These are phyloP conservation scores for Etheostoma spectabile DNA, from an alignment of 2,113 vertebrate species.

Conservation along the genomic window DNA sequence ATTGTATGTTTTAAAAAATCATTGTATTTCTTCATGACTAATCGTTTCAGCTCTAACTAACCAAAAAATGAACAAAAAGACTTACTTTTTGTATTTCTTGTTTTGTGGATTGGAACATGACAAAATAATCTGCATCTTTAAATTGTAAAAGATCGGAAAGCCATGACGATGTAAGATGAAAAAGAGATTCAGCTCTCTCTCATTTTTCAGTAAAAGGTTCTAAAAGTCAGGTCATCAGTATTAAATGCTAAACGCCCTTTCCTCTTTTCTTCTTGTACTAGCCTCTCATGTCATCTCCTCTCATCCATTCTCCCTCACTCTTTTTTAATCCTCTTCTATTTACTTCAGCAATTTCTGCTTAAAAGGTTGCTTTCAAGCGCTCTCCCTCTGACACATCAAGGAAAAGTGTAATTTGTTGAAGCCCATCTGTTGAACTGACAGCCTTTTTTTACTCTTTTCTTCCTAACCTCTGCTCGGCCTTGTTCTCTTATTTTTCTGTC, in stretches of 20 bases:
- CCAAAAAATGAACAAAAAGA: no score
- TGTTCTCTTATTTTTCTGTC: neutral
- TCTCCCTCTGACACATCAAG: constrained; percentile 5
- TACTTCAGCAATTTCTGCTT: neutral
- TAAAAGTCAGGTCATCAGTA: neutral
- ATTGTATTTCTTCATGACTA: no score
- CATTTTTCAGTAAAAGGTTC: neutral
- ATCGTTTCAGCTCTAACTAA: no score
- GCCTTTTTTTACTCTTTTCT: neutral
- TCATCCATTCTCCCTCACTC: neutral
- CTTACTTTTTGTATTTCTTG: no score
- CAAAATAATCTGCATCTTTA: no score
- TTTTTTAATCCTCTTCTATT: neutral
- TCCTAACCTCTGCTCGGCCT: neutral
- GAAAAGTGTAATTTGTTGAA: neutral
- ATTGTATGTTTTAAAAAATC: no score
- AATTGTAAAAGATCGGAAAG: no score
- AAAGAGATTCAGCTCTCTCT: no score
- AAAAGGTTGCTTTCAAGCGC: neutral
- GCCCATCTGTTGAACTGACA: neutral
- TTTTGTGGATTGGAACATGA: no score
- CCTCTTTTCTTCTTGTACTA: neutral
- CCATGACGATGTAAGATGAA: no score
- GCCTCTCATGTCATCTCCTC: neutral
- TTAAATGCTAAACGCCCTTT: no score